Percentiles rank a stretch among this genome's conserved stretches.
Evolutionary conservation across 2,888 invertebrate species (phyloP).

Genomic region (Corythucha ciliata): DNA sequence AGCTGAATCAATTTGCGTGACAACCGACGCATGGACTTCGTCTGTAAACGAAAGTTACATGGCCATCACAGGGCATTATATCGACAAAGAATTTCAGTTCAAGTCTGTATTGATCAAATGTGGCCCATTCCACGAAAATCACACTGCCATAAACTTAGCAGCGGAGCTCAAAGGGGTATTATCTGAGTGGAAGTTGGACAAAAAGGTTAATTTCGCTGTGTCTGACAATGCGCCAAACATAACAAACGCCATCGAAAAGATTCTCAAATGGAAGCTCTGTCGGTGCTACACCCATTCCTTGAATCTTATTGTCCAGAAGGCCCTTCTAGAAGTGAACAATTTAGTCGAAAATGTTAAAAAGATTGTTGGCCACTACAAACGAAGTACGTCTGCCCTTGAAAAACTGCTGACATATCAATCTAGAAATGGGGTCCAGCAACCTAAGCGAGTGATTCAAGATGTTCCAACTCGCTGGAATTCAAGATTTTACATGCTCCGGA

Average conservation of each 20-base stretch:
- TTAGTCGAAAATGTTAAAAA: conserved; percentile 25
- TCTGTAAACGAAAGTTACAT: conserved; percentile 36
- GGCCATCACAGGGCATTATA: conserved; percentile 36
- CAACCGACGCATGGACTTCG: conserved; percentile 39
- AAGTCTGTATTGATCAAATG: too few relatives aligned
- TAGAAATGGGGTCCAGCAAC: conserved; percentile 17
- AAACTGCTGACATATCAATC: conserved; percentile 20
- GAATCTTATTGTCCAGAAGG: conserved; percentile 29
- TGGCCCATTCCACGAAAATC: too few relatives aligned
- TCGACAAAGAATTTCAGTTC: conserved; percentile 34
- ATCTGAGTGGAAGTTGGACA: conserved; percentile 21
- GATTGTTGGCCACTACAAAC: conserved; percentile 25
- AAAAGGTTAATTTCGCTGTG: conserved; percentile 33
- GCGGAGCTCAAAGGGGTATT: too few relatives aligned
- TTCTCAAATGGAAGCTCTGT: conserved; percentile 33
- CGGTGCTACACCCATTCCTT: conserved; percentile 33
- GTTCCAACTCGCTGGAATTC: conserved; percentile 37
- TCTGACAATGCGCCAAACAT: conserved; percentile 37
- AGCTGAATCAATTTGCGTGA: conserved; percentile 32
- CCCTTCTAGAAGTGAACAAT: conserved; percentile 17
- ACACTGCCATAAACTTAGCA: too few relatives aligned
- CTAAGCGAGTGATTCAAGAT: conserved; percentile 33
- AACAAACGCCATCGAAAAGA: conserved; percentile 30
- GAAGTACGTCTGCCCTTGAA: conserved; percentile 16
- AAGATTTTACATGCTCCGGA: conserved; percentile 32